Evolutionary conservation across 2,888 invertebrate species (phyloP), one percentile per base, ranked within the genome.

Genomic region (Limnephilus rhombicus): DNA sequence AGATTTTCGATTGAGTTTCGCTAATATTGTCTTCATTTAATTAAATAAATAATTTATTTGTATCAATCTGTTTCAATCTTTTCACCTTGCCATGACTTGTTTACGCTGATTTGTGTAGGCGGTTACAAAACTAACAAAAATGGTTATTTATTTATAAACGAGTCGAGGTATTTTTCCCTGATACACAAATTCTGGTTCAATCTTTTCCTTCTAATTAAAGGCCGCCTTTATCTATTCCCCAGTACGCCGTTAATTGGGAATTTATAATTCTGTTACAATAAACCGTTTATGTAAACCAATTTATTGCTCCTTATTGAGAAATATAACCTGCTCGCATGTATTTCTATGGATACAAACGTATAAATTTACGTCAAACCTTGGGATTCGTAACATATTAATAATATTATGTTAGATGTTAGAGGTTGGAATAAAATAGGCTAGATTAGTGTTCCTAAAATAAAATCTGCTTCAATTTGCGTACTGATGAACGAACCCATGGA

Each of bases 161-260:
- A n/a, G 37, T 41, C 24, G 80, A 80, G 88, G 80, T 49, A 41
- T 89, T 89, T 80, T 80, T 89, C 80, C 2, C 88, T 12, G 41
- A 89, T 89, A 41, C 37, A 24, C n/a, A 80, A 18, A 24, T 86
- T n/a, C 34, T 85, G 34, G 85, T 90, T 90, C 45, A 90, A 31
- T 80, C 83, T 45, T 81, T 81, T 53, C n/a, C 85, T 37, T 90
- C 85, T 90, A 90, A 90, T 90, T 90, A 90, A 80, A 49, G 24
- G 7, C 49, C 85, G 85, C 83, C 83, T 83, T 53, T 34, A 85
- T 41, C 37, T 29, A 49, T 68, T 85, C 85, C 45, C 24, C n/a
- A 45, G 49, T 13, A 90, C 9, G 29, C 31, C 45, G 49, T 82
- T 82, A 49, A 90, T 90, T 82, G 83, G 68, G 85, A 68, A 68